Evolutionary conservation across 2,888 invertebrate species (phyloP).

Genomic region (Morinoia aosen): DNA sequence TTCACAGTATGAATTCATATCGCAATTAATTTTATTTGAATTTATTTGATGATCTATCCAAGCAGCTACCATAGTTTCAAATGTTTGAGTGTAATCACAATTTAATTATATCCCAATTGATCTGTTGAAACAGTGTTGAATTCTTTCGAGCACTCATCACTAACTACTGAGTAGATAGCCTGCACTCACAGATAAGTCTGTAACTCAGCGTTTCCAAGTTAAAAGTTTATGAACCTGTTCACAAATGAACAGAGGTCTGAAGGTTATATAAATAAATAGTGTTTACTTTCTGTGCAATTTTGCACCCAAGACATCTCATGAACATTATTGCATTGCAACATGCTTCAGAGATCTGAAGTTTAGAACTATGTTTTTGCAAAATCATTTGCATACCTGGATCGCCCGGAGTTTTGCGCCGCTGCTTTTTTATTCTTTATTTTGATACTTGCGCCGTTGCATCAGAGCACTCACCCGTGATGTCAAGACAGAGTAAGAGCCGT

Average conservation of each 20-base stretch:
- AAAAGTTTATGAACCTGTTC: neutral
- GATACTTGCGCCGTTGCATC: neutral
- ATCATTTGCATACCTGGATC: too few relatives aligned
- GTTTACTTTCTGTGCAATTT: neutral
- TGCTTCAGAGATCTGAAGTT: neutral
- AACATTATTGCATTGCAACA: neutral
- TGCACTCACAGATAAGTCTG: neutral
- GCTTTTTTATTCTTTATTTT: neutral
- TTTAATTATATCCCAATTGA: neutral
- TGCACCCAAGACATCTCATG: neutral
- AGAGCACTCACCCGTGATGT: neutral
- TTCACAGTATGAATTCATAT: neutral
- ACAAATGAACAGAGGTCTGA: neutral
- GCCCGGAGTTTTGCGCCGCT: too few relatives aligned
- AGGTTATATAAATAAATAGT: neutral
- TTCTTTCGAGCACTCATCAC: neutral
- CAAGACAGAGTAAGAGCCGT: neutral
- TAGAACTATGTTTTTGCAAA: neutral
- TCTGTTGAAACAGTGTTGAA: neutral
- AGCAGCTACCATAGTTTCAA: neutral
- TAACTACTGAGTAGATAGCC: neutral
- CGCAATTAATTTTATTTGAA: neutral
- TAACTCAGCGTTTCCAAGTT: neutral
- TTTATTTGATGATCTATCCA: neutral
- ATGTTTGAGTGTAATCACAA: neutral